Evolutionary conservation across 2,113 vertebrate species (phyloP).

Genomic region (Lophotis ruficrista): DNA sequence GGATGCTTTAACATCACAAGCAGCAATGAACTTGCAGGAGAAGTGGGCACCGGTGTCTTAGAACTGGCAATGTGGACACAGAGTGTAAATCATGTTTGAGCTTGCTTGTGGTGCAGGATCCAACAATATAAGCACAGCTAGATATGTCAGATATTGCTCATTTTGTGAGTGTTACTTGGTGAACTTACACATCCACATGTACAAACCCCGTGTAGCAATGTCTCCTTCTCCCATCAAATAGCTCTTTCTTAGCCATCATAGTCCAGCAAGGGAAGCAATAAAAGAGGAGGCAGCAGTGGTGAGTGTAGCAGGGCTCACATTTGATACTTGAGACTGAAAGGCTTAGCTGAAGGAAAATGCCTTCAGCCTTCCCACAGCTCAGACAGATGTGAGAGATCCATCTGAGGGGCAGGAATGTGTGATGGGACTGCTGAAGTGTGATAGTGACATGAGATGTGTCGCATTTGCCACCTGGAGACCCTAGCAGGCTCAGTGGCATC

Average conservation of each 20-base stretch:
- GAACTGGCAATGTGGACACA: accelerated
- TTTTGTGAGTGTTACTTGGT: background rate
- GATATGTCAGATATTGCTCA: background rate
- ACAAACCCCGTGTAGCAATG: background rate
- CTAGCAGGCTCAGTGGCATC: background rate
- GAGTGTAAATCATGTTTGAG: background rate
- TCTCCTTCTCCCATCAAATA: accelerated
- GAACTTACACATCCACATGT: background rate
- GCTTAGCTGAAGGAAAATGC: background rate
- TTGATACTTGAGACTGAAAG: background rate
- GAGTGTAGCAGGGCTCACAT: background rate
- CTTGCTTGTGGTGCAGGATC: background rate
- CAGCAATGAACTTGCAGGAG: background rate
- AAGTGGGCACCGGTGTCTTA: background rate
- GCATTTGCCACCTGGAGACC: background rate
- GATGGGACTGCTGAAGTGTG: background rate
- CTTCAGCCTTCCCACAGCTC: slow-evolving; percentile 3
- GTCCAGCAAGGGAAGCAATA: background rate
- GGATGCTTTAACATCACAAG: background rate
- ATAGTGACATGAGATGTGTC: background rate
- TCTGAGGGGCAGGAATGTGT: background rate
- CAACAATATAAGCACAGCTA: background rate
- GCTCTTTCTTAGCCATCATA: background rate
- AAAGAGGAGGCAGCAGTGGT: accelerated
- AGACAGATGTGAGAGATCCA: background rate